These are phyloP conservation scores for Temnothorax nylanderi DNA, from an alignment of 1,140 invertebrate species.

Conservation along the genomic window DNA sequence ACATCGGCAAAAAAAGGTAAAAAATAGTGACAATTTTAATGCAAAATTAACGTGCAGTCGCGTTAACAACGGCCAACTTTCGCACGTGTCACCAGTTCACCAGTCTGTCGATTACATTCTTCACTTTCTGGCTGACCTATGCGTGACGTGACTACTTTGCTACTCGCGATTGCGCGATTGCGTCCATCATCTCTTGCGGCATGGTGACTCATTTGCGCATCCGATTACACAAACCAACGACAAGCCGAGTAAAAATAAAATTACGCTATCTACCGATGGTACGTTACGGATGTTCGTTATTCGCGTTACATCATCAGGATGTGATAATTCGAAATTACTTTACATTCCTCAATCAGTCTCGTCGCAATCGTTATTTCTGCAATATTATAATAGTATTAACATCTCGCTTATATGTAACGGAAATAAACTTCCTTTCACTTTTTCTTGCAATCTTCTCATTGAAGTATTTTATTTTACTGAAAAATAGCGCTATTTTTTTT, in stretches of 20 bases:
- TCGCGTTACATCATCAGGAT: conserved; percentile 1
- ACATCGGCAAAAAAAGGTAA: background rate
- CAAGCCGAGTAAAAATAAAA: conserved; percentile 18
- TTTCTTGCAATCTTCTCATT: background rate
- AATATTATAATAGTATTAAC: background rate
- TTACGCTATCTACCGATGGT: conserved; percentile 11
- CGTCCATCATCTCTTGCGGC: background rate
- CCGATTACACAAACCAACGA: background rate
- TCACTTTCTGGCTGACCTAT: conserved; percentile 38
- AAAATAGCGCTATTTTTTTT: background rate
- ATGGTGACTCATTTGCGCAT: conserved; percentile 19
- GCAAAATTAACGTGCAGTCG: background rate
- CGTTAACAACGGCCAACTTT: background rate
- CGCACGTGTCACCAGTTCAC: background rate
- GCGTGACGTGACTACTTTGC: conserved; percentile 50
- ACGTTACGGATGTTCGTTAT: background rate
- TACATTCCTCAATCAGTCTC: background rate
- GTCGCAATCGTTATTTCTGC: background rate
- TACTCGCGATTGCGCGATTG: background rate
- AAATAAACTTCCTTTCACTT: background rate
- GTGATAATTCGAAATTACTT: conserved; percentile 1
- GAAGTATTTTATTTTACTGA: background rate
- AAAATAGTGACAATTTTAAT: background rate
- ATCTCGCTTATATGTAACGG: background rate
- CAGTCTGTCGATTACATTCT: conserved; percentile 2